These are phyloP conservation scores for Coregonus clupeaformis DNA, from an alignment of 2,113 vertebrate genomes.

Conservation along the genomic window DNA sequence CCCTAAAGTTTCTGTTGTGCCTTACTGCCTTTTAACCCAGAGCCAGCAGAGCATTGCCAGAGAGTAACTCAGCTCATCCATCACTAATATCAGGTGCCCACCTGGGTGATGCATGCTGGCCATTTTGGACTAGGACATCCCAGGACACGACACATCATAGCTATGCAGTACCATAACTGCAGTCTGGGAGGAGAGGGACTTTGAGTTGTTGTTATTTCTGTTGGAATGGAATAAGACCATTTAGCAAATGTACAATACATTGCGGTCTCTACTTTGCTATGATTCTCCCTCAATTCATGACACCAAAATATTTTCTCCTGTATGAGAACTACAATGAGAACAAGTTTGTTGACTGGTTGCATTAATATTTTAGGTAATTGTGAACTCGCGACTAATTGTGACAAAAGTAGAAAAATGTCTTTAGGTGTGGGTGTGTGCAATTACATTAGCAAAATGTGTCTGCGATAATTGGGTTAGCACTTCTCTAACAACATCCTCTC, in stretches of 20 bases:
- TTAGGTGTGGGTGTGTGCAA: constrained; percentile 13
- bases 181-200: not conserved
- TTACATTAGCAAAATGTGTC: not conserved
- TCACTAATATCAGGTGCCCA: constrained; percentile 35
- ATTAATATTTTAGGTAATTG: not conserved
- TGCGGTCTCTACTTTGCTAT: too few species aligned
- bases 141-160: not conserved
- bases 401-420: not conserved
- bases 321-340: too few species aligned
- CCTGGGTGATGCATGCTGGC: constrained; percentile 13
- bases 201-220: too few species aligned
- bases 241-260: too few species aligned
- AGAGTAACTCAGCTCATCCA: constrained; percentile 46
- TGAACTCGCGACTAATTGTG: not conserved
- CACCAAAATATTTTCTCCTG: too few species aligned
- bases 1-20: constrained; percentile 3
- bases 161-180: not conserved
- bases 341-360: not conserved
- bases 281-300: too few species aligned
- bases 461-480: constrained; percentile 56
- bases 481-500: constrained; percentile 47
- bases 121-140: not conserved
- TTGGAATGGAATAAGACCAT: too few species aligned
- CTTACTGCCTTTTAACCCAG: constrained; percentile 29
- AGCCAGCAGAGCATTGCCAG: constrained; percentile 38